phyloP scores from a whole-genome alignment of 2,888 invertebrate species.

The Cremastobaeus sp. region DNA sequence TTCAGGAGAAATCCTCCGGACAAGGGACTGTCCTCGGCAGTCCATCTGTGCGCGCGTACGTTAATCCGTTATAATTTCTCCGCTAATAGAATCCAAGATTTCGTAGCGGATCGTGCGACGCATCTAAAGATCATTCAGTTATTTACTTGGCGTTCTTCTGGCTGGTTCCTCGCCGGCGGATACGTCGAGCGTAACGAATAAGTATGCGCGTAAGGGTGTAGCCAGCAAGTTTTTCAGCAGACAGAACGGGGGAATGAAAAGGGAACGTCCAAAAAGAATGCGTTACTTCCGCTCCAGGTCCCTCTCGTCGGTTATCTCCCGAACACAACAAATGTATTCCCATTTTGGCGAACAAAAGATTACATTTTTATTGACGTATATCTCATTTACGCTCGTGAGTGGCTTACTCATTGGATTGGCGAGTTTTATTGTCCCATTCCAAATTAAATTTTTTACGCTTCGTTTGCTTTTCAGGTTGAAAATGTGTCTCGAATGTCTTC shows the following conservation, averaged over 20 bases:
- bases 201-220: constrained; percentile 58
- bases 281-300: constrained; percentile 52
- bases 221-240: constrained; percentile 58
- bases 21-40: constrained; percentile 51
- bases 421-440: constrained; percentile 15
- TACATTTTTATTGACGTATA: constrained; percentile 27
- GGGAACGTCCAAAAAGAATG: constrained; percentile 41
- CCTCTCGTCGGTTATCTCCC: constrained; percentile 31
- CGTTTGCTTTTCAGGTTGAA: constrained; percentile 43
- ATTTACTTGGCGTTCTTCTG: constrained; percentile 43
- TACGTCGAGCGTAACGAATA: constrained; percentile 54
- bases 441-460: constrained; percentile 41
- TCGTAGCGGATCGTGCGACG: constrained; percentile 74
- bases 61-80: constrained; percentile 78
- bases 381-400: constrained; percentile 10
- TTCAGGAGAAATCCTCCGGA: constrained; percentile 64
- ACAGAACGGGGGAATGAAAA: constrained; percentile 16
- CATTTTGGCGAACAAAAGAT: constrained; percentile 48
- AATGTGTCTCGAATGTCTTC: constrained; percentile 15
- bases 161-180: constrained; percentile 54
- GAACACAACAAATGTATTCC: constrained; percentile 25
- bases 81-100: constrained; percentile 78
- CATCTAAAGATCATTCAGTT: constrained; percentile 66
- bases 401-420: constrained; percentile 22
- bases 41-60: constrained; percentile 65